phyloP scores from a whole-genome alignment of 2,888 invertebrate species.

The Galeopsomyia nigrocyanea region DNA sequence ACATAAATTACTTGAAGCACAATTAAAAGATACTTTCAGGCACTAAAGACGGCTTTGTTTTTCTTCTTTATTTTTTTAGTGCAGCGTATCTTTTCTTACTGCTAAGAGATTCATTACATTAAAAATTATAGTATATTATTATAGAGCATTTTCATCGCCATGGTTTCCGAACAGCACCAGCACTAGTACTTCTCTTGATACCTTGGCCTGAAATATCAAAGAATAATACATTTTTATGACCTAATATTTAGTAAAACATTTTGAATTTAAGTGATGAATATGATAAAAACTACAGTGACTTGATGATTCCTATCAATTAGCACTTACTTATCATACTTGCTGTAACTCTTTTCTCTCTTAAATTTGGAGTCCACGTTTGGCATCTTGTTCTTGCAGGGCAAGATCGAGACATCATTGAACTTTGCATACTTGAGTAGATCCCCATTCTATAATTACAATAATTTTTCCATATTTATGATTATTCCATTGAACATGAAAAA shows the following conservation, averaged over 20 bases:
- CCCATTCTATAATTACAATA: slow-evolving; percentile 55
- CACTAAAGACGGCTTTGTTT: slow-evolving; percentile 38
- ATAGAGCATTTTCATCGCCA: slow-evolving; percentile 59
- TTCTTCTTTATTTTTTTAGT: slow-evolving; percentile 31
- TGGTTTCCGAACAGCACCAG: slow-evolving; percentile 65
- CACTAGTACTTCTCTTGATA: slow-evolving; percentile 66
- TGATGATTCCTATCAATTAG: slow-evolving; percentile 11
- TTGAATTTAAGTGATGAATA: background rate
- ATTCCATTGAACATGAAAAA: slow-evolving; percentile 7
- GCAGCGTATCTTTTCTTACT: slow-evolving; percentile 27
- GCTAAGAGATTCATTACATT: slow-evolving; percentile 5
- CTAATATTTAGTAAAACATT: background rate
- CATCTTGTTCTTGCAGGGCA: slow-evolving; percentile 61
- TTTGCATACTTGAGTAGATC: slow-evolving; percentile 51
- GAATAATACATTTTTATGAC: no score
- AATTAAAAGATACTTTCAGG: slow-evolving; percentile 38
- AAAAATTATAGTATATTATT: slow-evolving; percentile 18
- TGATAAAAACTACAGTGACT: background rate
- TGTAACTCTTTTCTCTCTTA: slow-evolving; percentile 60
- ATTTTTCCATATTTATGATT: slow-evolving; percentile 21
- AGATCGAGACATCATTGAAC: slow-evolving; percentile 54
- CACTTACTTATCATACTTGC: slow-evolving; percentile 60
- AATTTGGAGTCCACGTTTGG: slow-evolving; percentile 66
- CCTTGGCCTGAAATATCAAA: slow-evolving; percentile 59
- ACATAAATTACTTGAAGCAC: slow-evolving; percentile 28